Base-by-base conservation (phyloP, 1,140 invertebrate species). In the Cydia pomonella region DNA sequence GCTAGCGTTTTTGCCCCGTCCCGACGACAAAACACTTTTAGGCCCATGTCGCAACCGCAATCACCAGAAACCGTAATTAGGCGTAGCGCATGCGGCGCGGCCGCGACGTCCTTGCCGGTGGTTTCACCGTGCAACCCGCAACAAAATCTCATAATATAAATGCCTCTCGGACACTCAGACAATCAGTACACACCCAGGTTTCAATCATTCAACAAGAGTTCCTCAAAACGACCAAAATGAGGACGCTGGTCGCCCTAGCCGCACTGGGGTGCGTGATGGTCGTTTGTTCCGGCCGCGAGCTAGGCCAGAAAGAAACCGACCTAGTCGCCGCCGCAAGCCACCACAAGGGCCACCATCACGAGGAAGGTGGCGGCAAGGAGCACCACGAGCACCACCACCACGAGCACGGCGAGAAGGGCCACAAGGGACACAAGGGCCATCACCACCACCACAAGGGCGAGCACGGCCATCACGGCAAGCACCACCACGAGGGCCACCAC, bases 381-480 rank as follows among this genome's bases (percentile, higher is more conserved):
- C 94, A 95, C 74, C 94, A 95, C 77, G 84, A 86, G 3, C 93
- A 94, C 72, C 93, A 94, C 74, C 93, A 95, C 76, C 90, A 92
- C 71, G 91, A 91, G 12, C 91, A 95, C 73, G 94, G 94, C 0
- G 91, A 95, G 41, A 94, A 95, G 64, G 94, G 91, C 0, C 93
- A 95, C 73, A 94, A 94, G 59, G 93, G 94, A 0, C 92, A 94
- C 83, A 94, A 95, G 76, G 87, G 94, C 2, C 92, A 95, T 66
- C 95, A 96, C 80, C 93, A 94, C 53, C 93, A 95, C 79, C 94
- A 95, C 75, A 95, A 96, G 77, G 95, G 95, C 1, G 93, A 95
- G 18, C 95, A 96, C 83, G 95, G 95, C 10, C 94, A 96, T 50
- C 95, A 96, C 84, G 93, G 95, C 80, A 95, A 96, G 78, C 95